These are phyloP conservation scores for Micronycteris hirsuta DNA, from an alignment of 2,113 vertebrate species.

Conservation along the genomic window DNA sequence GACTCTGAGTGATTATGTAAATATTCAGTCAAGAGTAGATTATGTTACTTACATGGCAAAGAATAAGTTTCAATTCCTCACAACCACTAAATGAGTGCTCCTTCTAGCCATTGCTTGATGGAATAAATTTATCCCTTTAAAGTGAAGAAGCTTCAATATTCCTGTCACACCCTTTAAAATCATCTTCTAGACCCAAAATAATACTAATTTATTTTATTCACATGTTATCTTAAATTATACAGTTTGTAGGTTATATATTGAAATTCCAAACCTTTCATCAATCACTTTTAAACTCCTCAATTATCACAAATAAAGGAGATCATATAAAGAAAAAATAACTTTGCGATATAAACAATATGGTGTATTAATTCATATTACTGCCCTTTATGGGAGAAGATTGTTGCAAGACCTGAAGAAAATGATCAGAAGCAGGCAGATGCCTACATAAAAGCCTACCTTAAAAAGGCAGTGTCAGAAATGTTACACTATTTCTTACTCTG, in stretches of 20 bases:
- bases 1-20: background rate
- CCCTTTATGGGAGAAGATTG: background rate
- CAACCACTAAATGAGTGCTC: background rate
- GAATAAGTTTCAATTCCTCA: background rate
- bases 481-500: background rate
- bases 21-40: background rate
- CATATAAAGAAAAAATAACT: background rate
- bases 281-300: background rate
- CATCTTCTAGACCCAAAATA: background rate
- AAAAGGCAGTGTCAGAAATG: background rate
- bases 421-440: background rate
- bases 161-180: background rate
- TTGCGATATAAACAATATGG: background rate
- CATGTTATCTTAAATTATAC: background rate
- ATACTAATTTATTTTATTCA: background rate
- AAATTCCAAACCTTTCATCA: background rate
- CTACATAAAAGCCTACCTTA: background rate
- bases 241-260: background rate
- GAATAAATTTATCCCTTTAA: background rate
- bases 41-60: background rate
- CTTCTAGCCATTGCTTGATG: background rate
- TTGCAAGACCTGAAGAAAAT: rapidly evolving
- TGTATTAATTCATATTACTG: background rate
- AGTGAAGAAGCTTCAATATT: background rate
- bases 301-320: background rate